A percentile compares a stretch with the other conserved stretches of the same genome.
phyloP scores from a whole-genome alignment of 2,888 invertebrate genomes.

The Drosophila nigricruria region DNA sequence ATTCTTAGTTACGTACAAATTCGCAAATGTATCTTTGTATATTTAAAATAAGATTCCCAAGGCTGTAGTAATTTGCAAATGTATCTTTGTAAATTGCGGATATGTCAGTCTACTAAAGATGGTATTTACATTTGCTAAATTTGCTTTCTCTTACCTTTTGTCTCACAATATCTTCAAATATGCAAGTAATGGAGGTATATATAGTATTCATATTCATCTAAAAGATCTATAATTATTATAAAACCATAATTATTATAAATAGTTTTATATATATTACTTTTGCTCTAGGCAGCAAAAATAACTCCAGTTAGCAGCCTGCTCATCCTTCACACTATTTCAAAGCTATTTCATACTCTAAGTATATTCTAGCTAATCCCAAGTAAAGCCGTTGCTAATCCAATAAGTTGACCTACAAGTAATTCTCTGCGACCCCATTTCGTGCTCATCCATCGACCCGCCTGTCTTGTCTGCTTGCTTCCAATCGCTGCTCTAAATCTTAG shows the following conservation, averaged over 20 bases:
- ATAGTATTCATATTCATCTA: too few species aligned
- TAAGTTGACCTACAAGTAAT: conserved; percentile 2
- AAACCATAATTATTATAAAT: too few species aligned
- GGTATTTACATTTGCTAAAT: too few species aligned
- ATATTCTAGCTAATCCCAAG: background rate
- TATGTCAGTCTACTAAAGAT: background rate
- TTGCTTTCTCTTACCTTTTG: too few species aligned
- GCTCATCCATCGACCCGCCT: background rate
- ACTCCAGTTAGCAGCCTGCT: background rate
- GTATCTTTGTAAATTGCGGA: background rate
- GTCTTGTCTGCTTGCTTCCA: background rate
- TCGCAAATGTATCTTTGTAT: background rate
- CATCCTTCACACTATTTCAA: background rate
- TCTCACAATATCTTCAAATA: too few species aligned
- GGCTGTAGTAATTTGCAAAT: background rate
- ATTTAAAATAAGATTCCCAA: background rate
- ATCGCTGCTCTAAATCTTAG: conserved; percentile 37
- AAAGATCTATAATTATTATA: background rate
- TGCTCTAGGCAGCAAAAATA: background rate
- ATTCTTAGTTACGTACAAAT: background rate
- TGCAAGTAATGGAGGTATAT: too few species aligned
- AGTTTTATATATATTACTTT: background rate
- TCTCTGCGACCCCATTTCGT: background rate
- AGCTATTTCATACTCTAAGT: background rate
- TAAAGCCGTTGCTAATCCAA: conserved; percentile 7